A percentile compares a stretch with the other conserved stretches of the same genome.
Evolutionary conservation across 2,113 vertebrate genomes (phyloP).

Genomic region (Dinomys branickii): DNA sequence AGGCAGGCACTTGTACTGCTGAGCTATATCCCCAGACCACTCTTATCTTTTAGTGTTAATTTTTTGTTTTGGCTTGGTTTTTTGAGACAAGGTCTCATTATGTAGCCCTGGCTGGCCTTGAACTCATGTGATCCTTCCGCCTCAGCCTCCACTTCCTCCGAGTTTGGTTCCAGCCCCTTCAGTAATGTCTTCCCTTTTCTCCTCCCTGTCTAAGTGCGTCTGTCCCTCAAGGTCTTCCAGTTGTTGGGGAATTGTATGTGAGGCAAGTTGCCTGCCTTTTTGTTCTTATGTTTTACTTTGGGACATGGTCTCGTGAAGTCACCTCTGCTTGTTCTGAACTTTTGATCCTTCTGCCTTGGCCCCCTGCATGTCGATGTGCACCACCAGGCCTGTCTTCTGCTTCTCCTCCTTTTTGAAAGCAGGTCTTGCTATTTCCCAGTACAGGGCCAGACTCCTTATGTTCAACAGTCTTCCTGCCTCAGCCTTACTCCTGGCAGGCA

Average conservation of each 20-base stretch:
- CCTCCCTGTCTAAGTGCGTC: background rate
- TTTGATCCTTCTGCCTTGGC: too few relatives aligned
- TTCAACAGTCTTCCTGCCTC: background rate
- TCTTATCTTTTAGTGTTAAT: too few relatives aligned
- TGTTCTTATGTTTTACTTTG: background rate
- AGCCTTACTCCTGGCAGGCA: background rate
- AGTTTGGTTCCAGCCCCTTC: background rate
- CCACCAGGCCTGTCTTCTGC: too few relatives aligned
- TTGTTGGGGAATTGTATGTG: background rate
- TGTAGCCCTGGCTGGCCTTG: background rate
- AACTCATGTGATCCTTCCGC: background rate
- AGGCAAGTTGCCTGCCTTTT: background rate
- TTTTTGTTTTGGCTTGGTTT: background rate
- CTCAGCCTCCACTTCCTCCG: background rate
- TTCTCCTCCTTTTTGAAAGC: background rate
- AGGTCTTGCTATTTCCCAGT: background rate
- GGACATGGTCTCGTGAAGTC: background rate
- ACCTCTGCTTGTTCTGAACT: too few relatives aligned
- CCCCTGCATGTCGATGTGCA: too few relatives aligned
- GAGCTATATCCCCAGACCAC: background rate
- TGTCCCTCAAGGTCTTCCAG: background rate
- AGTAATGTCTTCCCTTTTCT: background rate
- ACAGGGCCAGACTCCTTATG: background rate
- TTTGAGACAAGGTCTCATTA: background rate
- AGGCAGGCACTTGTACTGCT: background rate